Conservation (phyloP, 2,113 vertebrate species). For the Heterocephalus glaber region DNA sequence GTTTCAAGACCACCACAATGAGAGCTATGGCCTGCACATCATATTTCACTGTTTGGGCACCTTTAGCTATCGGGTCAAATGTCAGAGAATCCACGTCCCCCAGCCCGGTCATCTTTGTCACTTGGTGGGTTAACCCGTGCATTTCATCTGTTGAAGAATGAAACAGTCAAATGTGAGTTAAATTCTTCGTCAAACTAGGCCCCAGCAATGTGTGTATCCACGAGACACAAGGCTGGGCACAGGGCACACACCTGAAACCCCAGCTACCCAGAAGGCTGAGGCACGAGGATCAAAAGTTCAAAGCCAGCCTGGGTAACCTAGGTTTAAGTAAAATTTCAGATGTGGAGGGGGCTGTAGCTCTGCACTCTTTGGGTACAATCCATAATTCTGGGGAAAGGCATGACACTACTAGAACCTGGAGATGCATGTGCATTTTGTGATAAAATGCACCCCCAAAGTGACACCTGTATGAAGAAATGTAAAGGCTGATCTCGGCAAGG, state of each 20-base stretch:
- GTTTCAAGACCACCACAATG: slow-evolving; percentile 91
- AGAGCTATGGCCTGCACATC: slow-evolving; percentile 91
- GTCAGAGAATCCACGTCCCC: slow-evolving; percentile 85
- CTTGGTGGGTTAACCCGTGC: slow-evolving; percentile 87
- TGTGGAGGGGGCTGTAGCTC: neutral
- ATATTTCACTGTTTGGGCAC: slow-evolving; percentile 84
- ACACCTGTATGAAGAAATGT: neutral
- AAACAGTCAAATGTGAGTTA: slow-evolving; percentile 62
- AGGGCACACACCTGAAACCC: neutral
- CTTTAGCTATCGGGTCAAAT: slow-evolving; percentile 81
- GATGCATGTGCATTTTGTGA: neutral
- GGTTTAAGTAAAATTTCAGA: neutral
- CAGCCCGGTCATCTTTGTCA: slow-evolving; percentile 85
- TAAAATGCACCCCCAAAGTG: neutral
- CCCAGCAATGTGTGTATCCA: neutral
- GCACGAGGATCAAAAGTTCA: neutral
- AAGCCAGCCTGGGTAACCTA: neutral
- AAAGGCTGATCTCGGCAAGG: neutral
- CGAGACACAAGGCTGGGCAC: neutral
- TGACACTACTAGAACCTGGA: neutral
- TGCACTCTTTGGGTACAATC: neutral
- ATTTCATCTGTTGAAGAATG: slow-evolving; percentile 87
- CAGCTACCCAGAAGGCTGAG: neutral
- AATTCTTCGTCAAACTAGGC: neutral
- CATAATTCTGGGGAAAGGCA: neutral